Evolutionary conservation across 1,140 invertebrate species (phyloP), one percentile per base, ranked within the genome.

Genomic region (Zaprionus lachaisei): DNA sequence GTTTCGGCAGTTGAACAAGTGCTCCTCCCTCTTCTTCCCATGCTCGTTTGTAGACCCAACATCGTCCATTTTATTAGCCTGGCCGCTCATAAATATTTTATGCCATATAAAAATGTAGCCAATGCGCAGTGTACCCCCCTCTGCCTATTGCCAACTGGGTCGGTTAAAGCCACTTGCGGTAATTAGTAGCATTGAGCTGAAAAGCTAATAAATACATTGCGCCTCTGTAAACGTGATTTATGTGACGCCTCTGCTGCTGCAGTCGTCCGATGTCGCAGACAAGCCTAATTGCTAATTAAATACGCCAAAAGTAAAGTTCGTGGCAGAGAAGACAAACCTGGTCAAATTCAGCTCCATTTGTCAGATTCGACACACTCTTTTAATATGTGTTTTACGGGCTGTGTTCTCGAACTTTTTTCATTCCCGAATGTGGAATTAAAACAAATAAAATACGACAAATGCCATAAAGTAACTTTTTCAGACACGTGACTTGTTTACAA

Each of bases 121-220:
- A 72, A 61, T 68, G 70, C 41, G 28, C 11, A 56, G 56, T 12
- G 41, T 22, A 69, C 6, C 6, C 26, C 26, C 26, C 26, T 7
- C 31, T 31, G 55, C 47, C 37, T n/a, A 31, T 17, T n/a, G 37
- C 24, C 58, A 47, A 47, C 41, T 47, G 17, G 58, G 22, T 34
- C 47, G 65, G 72, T 89, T 80, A 67, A 72, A 81, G 83, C 84
- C 63, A 84, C 81, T 89, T 84, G 79, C 61, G 71, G 83, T 75
- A 87, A 87, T 87, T 87, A 87, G 84, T 81, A 71, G 78, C 71
- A 78, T 86, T 87, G 80, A 87, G 84, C 83, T 83, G 72, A 83
- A 83, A 83, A 80, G 80, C 84, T 80, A 79, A 89, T 89, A 89
- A 84, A 84, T 87, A 89, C 71, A 57, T 71, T 79, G 60, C 51